Evolutionary conservation across 2,113 vertebrate species (phyloP).

Genomic region (Phrynosoma blainvillii): DNA sequence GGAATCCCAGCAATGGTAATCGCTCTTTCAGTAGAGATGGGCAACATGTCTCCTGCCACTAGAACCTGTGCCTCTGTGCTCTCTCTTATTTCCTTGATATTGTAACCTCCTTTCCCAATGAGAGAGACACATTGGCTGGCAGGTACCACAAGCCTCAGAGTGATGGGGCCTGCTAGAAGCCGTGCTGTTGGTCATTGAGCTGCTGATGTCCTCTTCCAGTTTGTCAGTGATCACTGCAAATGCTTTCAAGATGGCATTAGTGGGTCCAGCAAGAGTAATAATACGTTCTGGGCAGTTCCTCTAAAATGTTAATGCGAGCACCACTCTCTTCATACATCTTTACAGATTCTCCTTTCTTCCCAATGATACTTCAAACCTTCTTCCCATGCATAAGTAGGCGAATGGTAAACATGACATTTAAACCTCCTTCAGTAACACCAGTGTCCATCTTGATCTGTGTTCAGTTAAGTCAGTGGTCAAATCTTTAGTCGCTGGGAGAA

Average conservation of each 20-base stretch:
- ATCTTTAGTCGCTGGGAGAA: slow-evolving; percentile 75
- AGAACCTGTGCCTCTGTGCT: slow-evolving; percentile 98
- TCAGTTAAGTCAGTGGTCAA: slow-evolving; percentile 66
- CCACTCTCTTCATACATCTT: slow-evolving; percentile 99
- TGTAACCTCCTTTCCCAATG: slow-evolving; percentile 98
- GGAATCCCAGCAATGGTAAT: slow-evolving; percentile 97
- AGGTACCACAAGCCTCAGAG: slow-evolving; percentile 94
- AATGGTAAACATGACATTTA: slow-evolving; percentile 99
- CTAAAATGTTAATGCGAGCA: slow-evolving; percentile 97
- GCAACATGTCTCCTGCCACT: slow-evolving; percentile 98
- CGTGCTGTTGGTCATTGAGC: slow-evolving; percentile 98
- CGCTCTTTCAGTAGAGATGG: slow-evolving; percentile 97
- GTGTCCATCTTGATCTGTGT: slow-evolving; percentile 90
- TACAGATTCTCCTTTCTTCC: slow-evolving; percentile 97
- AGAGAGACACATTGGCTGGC: slow-evolving; percentile 98
- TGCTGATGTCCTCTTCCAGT: slow-evolving; percentile 99
- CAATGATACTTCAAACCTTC: slow-evolving; percentile 86
- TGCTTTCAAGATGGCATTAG: slow-evolving; percentile 98
- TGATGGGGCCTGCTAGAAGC: slow-evolving; percentile 97
- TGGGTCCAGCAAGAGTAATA: slow-evolving; percentile 95
- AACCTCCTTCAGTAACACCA: slow-evolving; percentile 98
- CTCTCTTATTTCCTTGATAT: slow-evolving; percentile 99
- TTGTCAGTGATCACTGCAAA: slow-evolving; percentile 99
- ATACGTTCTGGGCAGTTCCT: slow-evolving; percentile 98
- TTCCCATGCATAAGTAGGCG: slow-evolving; percentile 98